phyloP scores from a whole-genome alignment of 2,797 vertebrate genomes.

The Silurus lanzhouensis region DNA sequence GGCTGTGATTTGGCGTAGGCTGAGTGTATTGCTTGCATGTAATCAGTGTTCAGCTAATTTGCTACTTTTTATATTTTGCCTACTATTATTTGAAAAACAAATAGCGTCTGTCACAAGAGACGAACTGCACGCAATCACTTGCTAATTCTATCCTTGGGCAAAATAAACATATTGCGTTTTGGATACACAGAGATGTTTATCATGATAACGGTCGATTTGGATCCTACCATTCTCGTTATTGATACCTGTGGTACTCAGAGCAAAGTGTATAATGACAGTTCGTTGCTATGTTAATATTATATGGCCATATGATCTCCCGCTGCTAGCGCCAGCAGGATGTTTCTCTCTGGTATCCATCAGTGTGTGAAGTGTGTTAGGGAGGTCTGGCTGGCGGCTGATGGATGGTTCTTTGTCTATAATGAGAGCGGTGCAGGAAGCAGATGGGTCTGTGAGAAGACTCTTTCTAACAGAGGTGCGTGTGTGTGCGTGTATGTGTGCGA shows the following conservation, averaged over 20 bases:
- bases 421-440: slow-evolving; percentile 54
- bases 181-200: neutral
- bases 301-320: slow-evolving; percentile 3
- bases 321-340: slow-evolving; percentile 1
- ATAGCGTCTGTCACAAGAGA: neutral
- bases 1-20: neutral
- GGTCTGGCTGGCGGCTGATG: slow-evolving; percentile 50
- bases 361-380: slow-evolving; percentile 36
- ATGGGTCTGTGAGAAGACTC: slow-evolving; percentile 52
- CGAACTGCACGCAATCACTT: neutral
- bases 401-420: slow-evolving; percentile 55
- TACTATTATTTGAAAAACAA: neutral
- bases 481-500: neutral
- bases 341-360: slow-evolving; percentile 44
- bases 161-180: neutral
- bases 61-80: neutral
- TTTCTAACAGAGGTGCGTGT: slow-evolving; percentile 46
- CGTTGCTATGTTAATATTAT: slow-evolving; percentile 14
- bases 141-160: neutral
- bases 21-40: neutral
- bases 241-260: neutral
- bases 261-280: neutral
- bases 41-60: neutral
- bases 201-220: neutral
- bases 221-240: neutral